phyloP scores from a whole-genome alignment of 2,797 vertebrate species.

The Aeoliscus strigatus region DNA sequence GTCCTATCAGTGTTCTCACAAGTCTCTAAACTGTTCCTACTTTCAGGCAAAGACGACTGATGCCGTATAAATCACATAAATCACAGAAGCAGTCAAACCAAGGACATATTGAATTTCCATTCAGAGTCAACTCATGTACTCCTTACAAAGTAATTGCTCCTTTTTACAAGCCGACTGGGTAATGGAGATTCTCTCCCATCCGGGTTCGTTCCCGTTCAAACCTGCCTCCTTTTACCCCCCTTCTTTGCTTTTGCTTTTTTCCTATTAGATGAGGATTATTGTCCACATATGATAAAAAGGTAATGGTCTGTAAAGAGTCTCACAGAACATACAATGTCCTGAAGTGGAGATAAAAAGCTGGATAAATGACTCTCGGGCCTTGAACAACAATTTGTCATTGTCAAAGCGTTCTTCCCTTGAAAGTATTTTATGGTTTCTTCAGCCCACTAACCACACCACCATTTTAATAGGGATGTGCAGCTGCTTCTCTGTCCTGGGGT shows the following conservation, averaged over 20 bases:
- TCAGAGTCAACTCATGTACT: slow-evolving; percentile 18
- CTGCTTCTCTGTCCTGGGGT: slow-evolving; percentile 48
- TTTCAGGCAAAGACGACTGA: too few relatives aligned
- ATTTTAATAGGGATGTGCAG: slow-evolving; percentile 48
- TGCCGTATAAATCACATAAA: slow-evolving; percentile 4
- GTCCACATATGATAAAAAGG: slow-evolving; percentile 8
- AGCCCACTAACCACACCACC: slow-evolving; percentile 28
- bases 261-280: slow-evolving; percentile 2
- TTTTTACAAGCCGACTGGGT: slow-evolving; percentile 21
- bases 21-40: not conserved
- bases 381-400: slow-evolving; percentile 16
- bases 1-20: not conserved
- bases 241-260: slow-evolving; percentile 12
- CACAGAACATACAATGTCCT: slow-evolving; percentile 2
- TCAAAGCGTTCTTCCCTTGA: slow-evolving; percentile 13
- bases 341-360: slow-evolving; percentile 6
- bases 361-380: not conserved
- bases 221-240: slow-evolving; percentile 11
- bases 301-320: slow-evolving; percentile 3
- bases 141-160: slow-evolving; percentile 23
- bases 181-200: slow-evolving; percentile 27
- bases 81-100: slow-evolving; percentile 15
- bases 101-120: slow-evolving; percentile 21
- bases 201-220: slow-evolving; percentile 24
- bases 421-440: slow-evolving; percentile 26